Evolutionary conservation across 2,113 vertebrate genomes (phyloP).

Genomic region (Falco punctatus): DNA sequence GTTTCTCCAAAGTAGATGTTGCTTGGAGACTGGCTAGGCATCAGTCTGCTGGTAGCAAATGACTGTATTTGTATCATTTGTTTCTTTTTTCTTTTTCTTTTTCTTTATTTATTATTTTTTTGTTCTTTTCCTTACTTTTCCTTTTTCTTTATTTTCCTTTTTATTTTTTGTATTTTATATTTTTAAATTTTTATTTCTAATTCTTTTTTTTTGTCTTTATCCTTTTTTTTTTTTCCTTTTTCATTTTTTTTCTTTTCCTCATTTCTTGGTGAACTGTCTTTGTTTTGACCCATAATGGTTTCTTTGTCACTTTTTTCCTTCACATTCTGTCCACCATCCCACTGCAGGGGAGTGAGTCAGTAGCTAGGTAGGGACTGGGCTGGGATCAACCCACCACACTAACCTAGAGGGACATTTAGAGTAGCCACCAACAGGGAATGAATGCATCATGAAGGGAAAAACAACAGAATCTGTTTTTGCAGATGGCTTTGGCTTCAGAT

Average conservation of each 20-base stretch:
- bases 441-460: not conserved
- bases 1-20: not conserved
- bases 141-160: accelerated
- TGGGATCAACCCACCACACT: not conserved
- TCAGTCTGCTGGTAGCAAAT: not conserved
- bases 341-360: accelerated
- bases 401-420: not conserved
- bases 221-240: too few species aligned
- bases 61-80: not conserved
- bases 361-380: not conserved
- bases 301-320: not conserved
- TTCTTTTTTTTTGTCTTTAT: too few species aligned
- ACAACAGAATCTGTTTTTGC: not conserved
- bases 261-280: not conserved
- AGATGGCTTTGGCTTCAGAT: not conserved
- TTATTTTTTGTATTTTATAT: too few species aligned
- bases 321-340: not conserved
- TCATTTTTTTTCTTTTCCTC: accelerated
- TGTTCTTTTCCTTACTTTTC: accelerated
- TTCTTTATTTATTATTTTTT: too few species aligned
- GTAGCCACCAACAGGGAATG: not conserved
- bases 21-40: not conserved
- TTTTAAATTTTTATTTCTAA: too few species aligned
- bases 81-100: not conserved
- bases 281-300: not conserved